Percentiles rank a stretch among this genome's conserved stretches.
phyloP scores from a whole-genome alignment of 2,888 invertebrate species.

The Acrobasis suavella region DNA sequence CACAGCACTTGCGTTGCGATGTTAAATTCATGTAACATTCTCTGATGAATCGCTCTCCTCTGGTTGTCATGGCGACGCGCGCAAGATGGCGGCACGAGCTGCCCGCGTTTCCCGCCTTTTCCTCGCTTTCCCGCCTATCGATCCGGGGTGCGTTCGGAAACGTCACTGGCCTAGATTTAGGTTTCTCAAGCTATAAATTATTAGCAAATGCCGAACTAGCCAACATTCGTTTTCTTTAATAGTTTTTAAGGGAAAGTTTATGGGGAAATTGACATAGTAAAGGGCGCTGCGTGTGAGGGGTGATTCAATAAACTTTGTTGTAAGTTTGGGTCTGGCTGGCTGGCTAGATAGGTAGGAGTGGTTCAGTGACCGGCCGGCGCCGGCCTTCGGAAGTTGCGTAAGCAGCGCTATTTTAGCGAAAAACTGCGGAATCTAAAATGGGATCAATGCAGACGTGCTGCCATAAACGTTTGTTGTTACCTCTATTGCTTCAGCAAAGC shows the following conservation, averaged over 20 bases:
- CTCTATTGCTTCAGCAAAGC: not conserved
- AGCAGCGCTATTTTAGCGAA: not conserved
- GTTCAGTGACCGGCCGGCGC: conserved; percentile 28
- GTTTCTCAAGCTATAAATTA: not conserved
- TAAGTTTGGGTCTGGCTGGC: not conserved
- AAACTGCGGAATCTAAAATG: conserved; percentile 8
- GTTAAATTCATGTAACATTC: conserved; percentile 2
- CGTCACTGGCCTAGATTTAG: conserved; percentile 21
- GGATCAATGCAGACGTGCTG: conserved; percentile 14
- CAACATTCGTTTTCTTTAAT: not conserved
- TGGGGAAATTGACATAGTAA: not conserved
- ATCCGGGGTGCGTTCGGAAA: conserved; percentile 51
- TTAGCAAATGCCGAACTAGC: not conserved
- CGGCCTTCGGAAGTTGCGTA: conserved; percentile 22
- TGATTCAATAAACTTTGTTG: not conserved
- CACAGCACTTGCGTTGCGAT: conserved; percentile 4
- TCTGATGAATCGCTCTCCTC: conserved; percentile 24
- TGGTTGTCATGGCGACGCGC: conserved; percentile 51
- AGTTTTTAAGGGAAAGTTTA: not conserved
- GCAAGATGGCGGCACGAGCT: conserved; percentile 49
- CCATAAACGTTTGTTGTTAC: conserved; percentile 7
- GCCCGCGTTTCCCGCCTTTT: conserved; percentile 59
- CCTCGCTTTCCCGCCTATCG: conserved; percentile 55
- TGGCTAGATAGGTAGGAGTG: conserved; percentile 6
- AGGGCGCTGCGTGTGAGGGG: not conserved